Percentiles rank a stretch among this genome's conserved stretches.
These are phyloP conservation scores for Lasiurus borealis DNA, from an alignment of 2,113 vertebrate species.

Conservation along the genomic window DNA sequence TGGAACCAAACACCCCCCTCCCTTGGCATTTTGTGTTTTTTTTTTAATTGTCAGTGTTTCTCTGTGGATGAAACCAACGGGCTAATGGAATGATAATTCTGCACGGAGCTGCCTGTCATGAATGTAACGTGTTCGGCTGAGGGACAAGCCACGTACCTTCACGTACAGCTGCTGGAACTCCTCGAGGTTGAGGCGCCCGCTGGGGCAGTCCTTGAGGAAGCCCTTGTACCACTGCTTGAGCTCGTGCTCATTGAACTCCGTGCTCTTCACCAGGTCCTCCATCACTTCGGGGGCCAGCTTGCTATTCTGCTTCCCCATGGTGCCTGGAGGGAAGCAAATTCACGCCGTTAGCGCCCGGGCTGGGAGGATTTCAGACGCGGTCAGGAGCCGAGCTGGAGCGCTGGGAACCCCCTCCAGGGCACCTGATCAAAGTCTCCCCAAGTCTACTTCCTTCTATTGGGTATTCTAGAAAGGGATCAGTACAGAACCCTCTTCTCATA, in stretches of 20 bases:
- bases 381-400: neutral
- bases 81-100: neutral
- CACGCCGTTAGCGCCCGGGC: conserved; percentile 66
- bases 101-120: neutral
- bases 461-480: neutral
- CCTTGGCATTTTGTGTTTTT: neutral
- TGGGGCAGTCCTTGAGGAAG: conserved; percentile 92
- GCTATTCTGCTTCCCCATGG: conserved; percentile 99
- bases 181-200: conserved; percentile 90
- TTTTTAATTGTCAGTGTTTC: neutral
- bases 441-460: neutral
- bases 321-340: conserved; percentile 88
- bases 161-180: conserved; percentile 98
- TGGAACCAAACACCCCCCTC: neutral
- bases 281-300: conserved; percentile 99
- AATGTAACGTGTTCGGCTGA: neutral
- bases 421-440: neutral
- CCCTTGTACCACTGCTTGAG: conserved; percentile 98
- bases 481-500: neutral
- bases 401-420: neutral
- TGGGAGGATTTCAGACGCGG: conserved; percentile 55
- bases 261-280: conserved; percentile 99
- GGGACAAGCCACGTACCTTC: conserved; percentile 89
- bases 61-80: neutral
- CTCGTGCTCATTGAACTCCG: conserved; percentile 96